Evolutionary conservation across 1,140 invertebrate genomes (phyloP).

Genomic region (Acyrthosiphon pisum): DNA sequence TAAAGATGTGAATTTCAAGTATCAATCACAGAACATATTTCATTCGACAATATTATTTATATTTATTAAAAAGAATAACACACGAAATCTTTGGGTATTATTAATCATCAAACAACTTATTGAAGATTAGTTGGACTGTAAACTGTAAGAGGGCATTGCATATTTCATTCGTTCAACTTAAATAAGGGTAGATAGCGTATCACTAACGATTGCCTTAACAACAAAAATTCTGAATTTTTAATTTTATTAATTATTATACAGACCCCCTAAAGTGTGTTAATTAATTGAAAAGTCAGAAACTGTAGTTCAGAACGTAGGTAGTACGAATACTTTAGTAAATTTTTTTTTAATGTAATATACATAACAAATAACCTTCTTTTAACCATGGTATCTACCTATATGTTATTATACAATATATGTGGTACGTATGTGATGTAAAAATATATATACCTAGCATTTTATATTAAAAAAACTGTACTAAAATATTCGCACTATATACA

Average conservation of each 20-base stretch:
- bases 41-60: background rate
- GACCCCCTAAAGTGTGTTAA: background rate
- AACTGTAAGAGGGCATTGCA: background rate
- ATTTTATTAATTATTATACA: background rate
- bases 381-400: background rate
- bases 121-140: background rate
- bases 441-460: background rate
- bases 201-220: background rate
- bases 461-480: background rate
- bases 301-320: too few species aligned
- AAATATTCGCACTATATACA: background rate
- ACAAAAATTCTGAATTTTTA: background rate
- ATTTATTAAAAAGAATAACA: background rate
- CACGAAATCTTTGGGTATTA: background rate
- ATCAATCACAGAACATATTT: background rate
- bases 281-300: background rate
- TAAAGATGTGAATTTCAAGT: background rate
- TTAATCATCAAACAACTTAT: background rate
- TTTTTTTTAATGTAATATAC: background rate
- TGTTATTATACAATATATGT: background rate
- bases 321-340: background rate
- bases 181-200: background rate
- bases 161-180: background rate
- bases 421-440: background rate
- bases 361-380: background rate